Conservation (phyloP, 2,888 invertebrate genomes). For the Lymantria monacha region DNA sequence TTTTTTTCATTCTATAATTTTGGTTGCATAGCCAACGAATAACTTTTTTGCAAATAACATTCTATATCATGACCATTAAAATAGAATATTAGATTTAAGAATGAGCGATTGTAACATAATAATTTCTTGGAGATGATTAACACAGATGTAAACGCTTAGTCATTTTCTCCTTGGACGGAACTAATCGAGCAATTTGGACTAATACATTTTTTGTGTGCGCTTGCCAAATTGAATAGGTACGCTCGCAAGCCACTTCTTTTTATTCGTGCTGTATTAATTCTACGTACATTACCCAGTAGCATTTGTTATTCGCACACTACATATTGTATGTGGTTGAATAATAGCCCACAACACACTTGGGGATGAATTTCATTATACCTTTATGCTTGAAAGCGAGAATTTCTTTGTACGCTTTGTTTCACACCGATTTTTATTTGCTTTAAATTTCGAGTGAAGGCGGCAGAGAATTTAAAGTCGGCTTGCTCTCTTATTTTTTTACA, state of each 20-base stretch:
- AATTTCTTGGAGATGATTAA: neutral
- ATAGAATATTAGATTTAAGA: neutral
- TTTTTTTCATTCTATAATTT: too few relatives aligned
- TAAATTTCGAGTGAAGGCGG: conserved; percentile 45
- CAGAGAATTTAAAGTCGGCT: conserved; percentile 26
- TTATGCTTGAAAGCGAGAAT: conserved; percentile 64
- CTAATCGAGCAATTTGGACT: conserved; percentile 5
- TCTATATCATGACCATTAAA: too few relatives aligned
- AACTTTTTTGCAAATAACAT: too few relatives aligned
- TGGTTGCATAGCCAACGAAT: too few relatives aligned
- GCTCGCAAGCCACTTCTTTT: conserved; percentile 36
- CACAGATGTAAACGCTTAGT: neutral
- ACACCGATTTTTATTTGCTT: conserved; percentile 58
- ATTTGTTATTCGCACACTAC: conserved; percentile 71
- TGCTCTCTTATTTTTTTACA: conserved; percentile 17
- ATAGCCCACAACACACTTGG: conserved; percentile 74
- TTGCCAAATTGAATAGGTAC: neutral
- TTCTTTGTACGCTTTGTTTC: conserved; percentile 58
- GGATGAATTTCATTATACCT: conserved; percentile 79
- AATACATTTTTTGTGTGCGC: neutral
- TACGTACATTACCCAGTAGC: conserved; percentile 49
- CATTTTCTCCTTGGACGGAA: conserved; percentile 1
- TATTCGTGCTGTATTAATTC: conserved; percentile 38
- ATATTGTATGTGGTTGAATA: conserved; percentile 77
- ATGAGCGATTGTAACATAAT: neutral